These are phyloP conservation scores for Leptopilina syphax DNA, from an alignment of 2,888 invertebrate genomes.

Conservation along the genomic window DNA sequence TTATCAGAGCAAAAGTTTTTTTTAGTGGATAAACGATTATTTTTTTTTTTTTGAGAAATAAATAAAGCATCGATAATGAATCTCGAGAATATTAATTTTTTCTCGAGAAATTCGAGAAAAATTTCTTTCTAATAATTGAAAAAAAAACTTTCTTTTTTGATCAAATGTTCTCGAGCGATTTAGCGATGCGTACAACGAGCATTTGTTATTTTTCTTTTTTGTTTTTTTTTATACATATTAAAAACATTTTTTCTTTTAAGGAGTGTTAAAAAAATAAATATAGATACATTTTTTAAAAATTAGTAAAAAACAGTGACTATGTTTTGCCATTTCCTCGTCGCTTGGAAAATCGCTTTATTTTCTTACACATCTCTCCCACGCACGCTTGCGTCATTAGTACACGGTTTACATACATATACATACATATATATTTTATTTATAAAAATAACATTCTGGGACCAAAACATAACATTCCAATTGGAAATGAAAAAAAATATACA, in stretches of 20 bases:
- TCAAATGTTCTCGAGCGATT: constrained; percentile 27
- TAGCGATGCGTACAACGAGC: constrained; percentile 41
- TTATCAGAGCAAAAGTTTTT: constrained; percentile 26
- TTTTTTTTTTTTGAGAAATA: constrained; percentile 19
- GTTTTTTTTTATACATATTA: constrained; percentile 50
- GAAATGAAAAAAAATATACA: constrained; percentile 60
- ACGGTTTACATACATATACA: constrained; percentile 69
- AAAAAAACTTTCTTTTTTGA: not conserved
- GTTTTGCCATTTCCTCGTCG: constrained; percentile 70
- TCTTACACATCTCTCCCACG: constrained; percentile 52
- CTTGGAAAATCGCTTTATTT: constrained; percentile 69
- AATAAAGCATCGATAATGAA: constrained; percentile 34
- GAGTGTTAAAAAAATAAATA: constrained; percentile 73
- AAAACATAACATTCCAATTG: constrained; percentile 67
- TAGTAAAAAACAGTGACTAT: constrained; percentile 76
- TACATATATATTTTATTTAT: constrained; percentile 71
- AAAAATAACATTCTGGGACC: constrained; percentile 74
- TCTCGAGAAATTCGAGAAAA: too few relatives aligned
- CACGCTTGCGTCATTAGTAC: constrained; percentile 55
- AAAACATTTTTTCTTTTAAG: constrained; percentile 49
- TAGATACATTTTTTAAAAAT: constrained; percentile 66
- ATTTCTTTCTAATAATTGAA: not conserved
- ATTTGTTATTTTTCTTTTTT: constrained; percentile 44
- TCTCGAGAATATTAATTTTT: constrained; percentile 23
- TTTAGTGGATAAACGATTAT: constrained; percentile 16